Evolutionary conservation across 2,113 vertebrate species (phyloP), one percentile per base, ranked within the genome.

Genomic region (Alosa alosa): DNA sequence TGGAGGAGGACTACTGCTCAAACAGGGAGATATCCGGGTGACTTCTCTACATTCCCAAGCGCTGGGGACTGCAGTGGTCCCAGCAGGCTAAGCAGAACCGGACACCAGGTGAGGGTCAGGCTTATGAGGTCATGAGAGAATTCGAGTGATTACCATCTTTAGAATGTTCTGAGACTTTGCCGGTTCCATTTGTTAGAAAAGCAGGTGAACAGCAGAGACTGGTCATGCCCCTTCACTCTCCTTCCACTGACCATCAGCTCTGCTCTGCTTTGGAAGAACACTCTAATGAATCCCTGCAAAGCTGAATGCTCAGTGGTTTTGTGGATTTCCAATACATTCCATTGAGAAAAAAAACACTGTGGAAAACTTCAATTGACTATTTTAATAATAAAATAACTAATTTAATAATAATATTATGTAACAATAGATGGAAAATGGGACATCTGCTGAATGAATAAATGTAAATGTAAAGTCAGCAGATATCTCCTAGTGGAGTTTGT

Each of bases 151-250:
- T 78, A 84, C 83, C 84, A 31, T 83, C 86, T 87, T 75, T 86
- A 60, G 88, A 93, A 91, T 91, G 91, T 89, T 90, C 89, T 82
- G 88, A 84, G 82, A 41, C 31, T 10, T 49, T 86, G 13, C 52
- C 83, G 84, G 87, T 91, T 85, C 91, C 90, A 89, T 88, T 86
- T 85, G 78, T 84, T 57, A 82, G 17, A 84, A 15, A 87, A 88
- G 45, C 86, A 82, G 49, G 68, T 89, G 64, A 88, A 83, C 86
- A 86, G 85, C 86, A 86, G 85, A 78, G 83, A 82, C 72, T 46
- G 78, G 20, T 9, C 6, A 41, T 78, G 72, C 72, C 72, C 36
- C 72, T 36, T 78, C 31, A 17, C 10, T 13, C 72, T 17, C 3
- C 72, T 78, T 31, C 15, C 31, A 36, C 31, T 78, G 10, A 36